These are phyloP conservation scores for Hydropsyche tenuis DNA, from an alignment of 1,140 invertebrate genomes.

Conservation along the genomic window DNA sequence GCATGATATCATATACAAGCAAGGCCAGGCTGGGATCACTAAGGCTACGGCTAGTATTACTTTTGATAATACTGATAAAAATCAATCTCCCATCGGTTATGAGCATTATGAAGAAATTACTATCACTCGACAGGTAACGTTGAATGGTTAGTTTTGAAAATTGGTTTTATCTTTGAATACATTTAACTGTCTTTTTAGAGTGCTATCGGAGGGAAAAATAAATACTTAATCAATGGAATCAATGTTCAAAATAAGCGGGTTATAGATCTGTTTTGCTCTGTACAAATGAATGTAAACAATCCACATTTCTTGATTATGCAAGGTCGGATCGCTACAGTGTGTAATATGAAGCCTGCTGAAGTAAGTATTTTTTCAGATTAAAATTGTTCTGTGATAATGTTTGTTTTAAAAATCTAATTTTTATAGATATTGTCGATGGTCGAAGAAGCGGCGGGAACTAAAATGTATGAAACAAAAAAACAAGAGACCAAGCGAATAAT, in stretches of 20 bases:
- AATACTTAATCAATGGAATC: constrained; percentile 94
- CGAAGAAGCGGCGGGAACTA: constrained; percentile 98
- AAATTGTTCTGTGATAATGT: constrained; percentile 21
- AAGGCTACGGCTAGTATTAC: constrained; percentile 96
- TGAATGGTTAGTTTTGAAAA: not conserved
- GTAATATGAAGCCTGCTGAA: constrained; percentile 98
- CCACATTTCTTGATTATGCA: constrained; percentile 99
- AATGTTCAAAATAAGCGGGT: constrained; percentile 89
- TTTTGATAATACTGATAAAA: constrained; percentile 91
- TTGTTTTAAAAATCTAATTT: too few relatives aligned
- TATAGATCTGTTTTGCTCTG: constrained; percentile 93
- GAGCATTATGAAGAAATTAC: constrained; percentile 92
- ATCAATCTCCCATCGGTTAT: constrained; percentile 89
- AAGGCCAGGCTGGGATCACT: constrained; percentile 94
- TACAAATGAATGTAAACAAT: constrained; percentile 98
- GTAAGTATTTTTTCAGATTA: constrained; percentile 62
- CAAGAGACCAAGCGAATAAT: constrained; percentile 87
- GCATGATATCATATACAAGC: constrained; percentile 97
- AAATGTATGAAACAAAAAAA: constrained; percentile 96
- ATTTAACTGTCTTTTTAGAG: constrained; percentile 57
- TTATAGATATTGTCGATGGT: constrained; percentile 93
- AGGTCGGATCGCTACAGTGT: constrained; percentile 97
- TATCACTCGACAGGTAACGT: constrained; percentile 84
- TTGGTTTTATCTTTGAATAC: not conserved
- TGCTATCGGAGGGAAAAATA: constrained; percentile 83